A percentile compares a stretch with the other conserved stretches of the same genome.
Evolutionary conservation across 2,888 invertebrate species (phyloP).

Genomic region (Xestia sexstrigata): DNA sequence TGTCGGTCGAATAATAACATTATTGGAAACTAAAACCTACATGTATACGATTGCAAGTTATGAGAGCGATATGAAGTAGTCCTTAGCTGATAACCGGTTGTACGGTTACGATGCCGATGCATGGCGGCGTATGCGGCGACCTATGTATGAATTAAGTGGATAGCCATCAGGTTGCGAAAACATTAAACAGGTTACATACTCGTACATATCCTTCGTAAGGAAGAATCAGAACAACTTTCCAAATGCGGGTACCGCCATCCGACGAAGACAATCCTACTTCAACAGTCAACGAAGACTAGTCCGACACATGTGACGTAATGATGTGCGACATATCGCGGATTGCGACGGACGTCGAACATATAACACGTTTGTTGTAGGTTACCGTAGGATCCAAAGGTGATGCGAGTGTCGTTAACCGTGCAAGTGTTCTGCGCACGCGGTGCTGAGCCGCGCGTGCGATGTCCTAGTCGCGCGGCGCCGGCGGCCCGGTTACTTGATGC

Average conservation of each 20-base stretch:
- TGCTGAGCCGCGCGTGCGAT: slow-evolving; percentile 30
- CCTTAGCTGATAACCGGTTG: slow-evolving; percentile 56
- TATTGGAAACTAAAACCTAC: slow-evolving; percentile 20
- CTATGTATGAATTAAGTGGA: slow-evolving; percentile 12
- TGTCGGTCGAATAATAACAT: slow-evolving; percentile 12
- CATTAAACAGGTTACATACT: slow-evolving; percentile 18
- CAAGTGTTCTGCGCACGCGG: slow-evolving; percentile 55
- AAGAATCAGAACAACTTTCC: slow-evolving; percentile 23
- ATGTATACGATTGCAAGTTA: slow-evolving; percentile 10
- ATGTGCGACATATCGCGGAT: slow-evolving; percentile 17
- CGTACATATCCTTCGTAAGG: background rate
- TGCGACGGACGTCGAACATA: slow-evolving; percentile 6
- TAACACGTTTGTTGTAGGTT: slow-evolving; percentile 49
- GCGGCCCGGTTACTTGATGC: slow-evolving; percentile 54
- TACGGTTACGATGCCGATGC: slow-evolving; percentile 26
- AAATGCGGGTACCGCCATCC: slow-evolving; percentile 4
- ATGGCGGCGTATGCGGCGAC: slow-evolving; percentile 29
- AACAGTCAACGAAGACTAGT: slow-evolving; percentile 14
- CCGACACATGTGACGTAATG: slow-evolving; percentile 60
- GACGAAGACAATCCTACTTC: slow-evolving; percentile 6
- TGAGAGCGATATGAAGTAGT: slow-evolving; percentile 23
- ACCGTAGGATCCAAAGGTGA: slow-evolving; percentile 60
- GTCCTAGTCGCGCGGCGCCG: slow-evolving; percentile 41
- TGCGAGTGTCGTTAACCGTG: slow-evolving; percentile 33
- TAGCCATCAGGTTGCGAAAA: slow-evolving; percentile 12